Evolutionary conservation across 2,888 invertebrate species (phyloP), one percentile per base, ranked within the genome.

Genomic region (Acrobeloides nanus): DNA sequence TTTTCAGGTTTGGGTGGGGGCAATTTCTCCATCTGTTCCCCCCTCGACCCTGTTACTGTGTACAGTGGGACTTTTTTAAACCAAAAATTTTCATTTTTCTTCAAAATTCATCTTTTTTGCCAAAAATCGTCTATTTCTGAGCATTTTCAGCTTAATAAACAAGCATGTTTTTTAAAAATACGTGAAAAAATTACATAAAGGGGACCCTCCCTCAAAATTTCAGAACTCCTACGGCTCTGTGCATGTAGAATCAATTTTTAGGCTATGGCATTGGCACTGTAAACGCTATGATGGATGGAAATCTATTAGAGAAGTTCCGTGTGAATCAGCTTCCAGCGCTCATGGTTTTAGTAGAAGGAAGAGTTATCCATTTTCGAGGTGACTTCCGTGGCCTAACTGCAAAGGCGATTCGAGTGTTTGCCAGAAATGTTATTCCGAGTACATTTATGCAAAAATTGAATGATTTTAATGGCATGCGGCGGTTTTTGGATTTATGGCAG

Each of bases 181-280:
- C n/a, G n/a, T n/a, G n/a, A n/a, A n/a, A n/a, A n/a, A n/a, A n/a
- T n/a, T n/a, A n/a, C n/a, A n/a, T n/a, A n/a, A n/a, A n/a, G n/a
- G n/a, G n/a, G n/a, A n/a, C n/a, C n/a, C n/a, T n/a, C n/a, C n/a
- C n/a, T n/a, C n/a, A n/a, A n/a, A n/a, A n/a, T n/a, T n/a, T n/a
- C n/a, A n/a, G n/a, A n/a, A n/a, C n/a, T n/a, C n/a, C n/a, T n/a
- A n/a, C n/a, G n/a, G n/a, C n/a, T n/a, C n/a, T n/a, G n/a, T n/a
- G n/a, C n/a, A n/a, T n/a, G n/a, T n/a, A n/a, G n/a, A n/a, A n/a
- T n/a, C 23, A 29, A 15, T 17, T 38, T 59, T 46, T 6, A 77
- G 77, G 77, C 29, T 61, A 77, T 46, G 77, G 78, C 43, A 62
- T 76, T n/a, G 77, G 75, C 4, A 74, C 76, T 3, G 69, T 77